Percentiles rank a stretch among this genome's conserved stretches.
Evolutionary conservation across 1,140 invertebrate species (phyloP).

Genomic region (Spodoptera litura): DNA sequence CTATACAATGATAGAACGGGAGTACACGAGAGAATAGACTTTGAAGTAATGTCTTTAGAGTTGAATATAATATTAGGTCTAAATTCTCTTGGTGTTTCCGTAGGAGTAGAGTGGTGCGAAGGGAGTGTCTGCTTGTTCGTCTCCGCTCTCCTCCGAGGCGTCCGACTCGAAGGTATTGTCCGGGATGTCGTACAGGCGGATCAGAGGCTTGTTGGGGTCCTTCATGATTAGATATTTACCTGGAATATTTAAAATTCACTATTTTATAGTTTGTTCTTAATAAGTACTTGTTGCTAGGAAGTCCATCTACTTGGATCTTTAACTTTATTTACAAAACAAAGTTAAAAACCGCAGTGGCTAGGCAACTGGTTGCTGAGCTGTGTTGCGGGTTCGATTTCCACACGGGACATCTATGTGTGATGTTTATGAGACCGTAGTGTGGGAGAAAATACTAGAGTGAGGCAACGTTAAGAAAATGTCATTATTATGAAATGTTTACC

Average conservation of each 20-base stretch:
- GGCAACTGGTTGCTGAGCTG: too few relatives aligned
- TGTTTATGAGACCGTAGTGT: too few relatives aligned
- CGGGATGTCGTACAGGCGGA: constrained; percentile 98
- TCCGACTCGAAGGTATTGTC: constrained; percentile 99
- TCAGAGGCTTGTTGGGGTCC: constrained; percentile 99
- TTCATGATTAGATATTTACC: constrained; percentile 98
- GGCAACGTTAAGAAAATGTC: neutral
- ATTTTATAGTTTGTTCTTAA: too few relatives aligned
- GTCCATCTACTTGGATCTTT: too few relatives aligned
- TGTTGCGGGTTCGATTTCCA: too few relatives aligned
- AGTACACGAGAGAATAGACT: constrained; percentile 4
- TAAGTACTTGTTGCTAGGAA: too few relatives aligned
- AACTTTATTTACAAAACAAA: too few relatives aligned
- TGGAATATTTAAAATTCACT: constrained; percentile 53
- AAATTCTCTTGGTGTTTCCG: constrained; percentile 82
- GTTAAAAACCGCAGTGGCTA: too few relatives aligned
- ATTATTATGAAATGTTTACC: constrained; percentile 87
- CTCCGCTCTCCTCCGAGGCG: constrained; percentile 96
- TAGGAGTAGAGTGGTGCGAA: constrained; percentile 85
- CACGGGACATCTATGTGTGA: too few relatives aligned
- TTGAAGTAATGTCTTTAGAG: constrained; percentile 24
- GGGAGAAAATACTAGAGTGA: too few relatives aligned
- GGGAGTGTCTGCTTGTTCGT: constrained; percentile 90
- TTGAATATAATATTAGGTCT: constrained; percentile 42
- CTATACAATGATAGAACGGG: constrained; percentile 26